Conservation (phyloP, 2,113 vertebrate species). For the Sylvia atricapilla region DNA sequence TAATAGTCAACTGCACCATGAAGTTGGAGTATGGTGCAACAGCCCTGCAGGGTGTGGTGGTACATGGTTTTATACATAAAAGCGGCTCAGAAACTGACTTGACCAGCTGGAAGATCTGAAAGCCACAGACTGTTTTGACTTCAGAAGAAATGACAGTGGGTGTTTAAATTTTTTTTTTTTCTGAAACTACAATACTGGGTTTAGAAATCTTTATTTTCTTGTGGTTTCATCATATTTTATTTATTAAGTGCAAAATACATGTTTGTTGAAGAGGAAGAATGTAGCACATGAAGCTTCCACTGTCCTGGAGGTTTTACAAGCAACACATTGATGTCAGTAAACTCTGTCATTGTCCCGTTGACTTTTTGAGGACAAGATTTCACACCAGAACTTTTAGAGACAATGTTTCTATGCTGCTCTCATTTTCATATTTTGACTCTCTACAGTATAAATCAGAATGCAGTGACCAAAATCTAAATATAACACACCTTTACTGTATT, state of each 20-base stretch:
- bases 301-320: background rate
- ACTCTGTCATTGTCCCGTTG: background rate
- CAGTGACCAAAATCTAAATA: background rate
- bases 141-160: background rate
- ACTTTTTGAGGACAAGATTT: background rate
- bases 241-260: background rate
- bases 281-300: background rate
- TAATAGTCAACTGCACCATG: background rate
- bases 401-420: background rate
- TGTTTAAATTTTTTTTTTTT: background rate
- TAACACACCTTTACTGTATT: background rate
- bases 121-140: background rate
- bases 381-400: background rate
- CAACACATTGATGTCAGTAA: background rate
- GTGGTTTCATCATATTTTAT: background rate
- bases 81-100: background rate
- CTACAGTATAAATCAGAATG: background rate
- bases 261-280: background rate
- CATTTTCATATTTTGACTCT: background rate
- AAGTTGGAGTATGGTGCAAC: background rate
- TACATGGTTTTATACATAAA: background rate
- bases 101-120: background rate
- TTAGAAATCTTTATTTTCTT: background rate
- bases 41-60: background rate
- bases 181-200: background rate